phyloP scores from a whole-genome alignment of 2,888 invertebrate genomes.

The Sesia bembeciformis region DNA sequence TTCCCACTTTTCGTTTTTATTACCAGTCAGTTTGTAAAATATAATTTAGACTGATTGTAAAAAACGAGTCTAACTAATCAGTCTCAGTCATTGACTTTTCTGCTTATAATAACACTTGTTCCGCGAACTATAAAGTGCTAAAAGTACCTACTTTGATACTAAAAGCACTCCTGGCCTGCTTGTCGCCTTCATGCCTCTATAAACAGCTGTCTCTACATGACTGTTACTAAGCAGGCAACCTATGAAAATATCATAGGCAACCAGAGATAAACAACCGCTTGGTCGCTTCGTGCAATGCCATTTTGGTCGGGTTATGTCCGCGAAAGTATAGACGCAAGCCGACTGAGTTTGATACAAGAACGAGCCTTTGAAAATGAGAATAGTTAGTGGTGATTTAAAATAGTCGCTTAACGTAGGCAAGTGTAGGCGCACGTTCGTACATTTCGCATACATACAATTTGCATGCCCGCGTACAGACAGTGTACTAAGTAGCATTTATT shows the following conservation, averaged over 20 bases:
- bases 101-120: too few relatives aligned
- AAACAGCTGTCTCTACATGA: slow-evolving; percentile 13
- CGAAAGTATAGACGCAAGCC: slow-evolving; percentile 14
- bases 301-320: slow-evolving; percentile 4
- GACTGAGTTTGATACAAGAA: slow-evolving; percentile 16
- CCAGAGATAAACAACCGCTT: too few relatives aligned
- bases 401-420: neutral
- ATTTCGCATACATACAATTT: slow-evolving; percentile 35
- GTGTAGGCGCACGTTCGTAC: slow-evolving; percentile 13
- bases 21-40: too few relatives aligned
- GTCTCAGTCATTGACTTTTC: too few relatives aligned
- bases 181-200: slow-evolving; percentile 26
- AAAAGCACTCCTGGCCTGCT: slow-evolving; percentile 22
- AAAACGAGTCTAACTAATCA: too few relatives aligned
- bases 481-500: slow-evolving; percentile 41
- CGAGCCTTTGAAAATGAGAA: slow-evolving; percentile 10
- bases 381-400: slow-evolving; percentile 3
- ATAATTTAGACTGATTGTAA: too few relatives aligned
- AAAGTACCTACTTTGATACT: neutral
- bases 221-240: slow-evolving; percentile 31
- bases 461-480: slow-evolving; percentile 34
- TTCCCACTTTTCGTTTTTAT: too few relatives aligned
- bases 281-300: slow-evolving; percentile 10
- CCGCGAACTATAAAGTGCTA: too few relatives aligned
- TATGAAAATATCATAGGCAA: slow-evolving; percentile 16